Base-by-base conservation (phyloP, 2,888 invertebrate genomes). In the Pogonocherus hispidulus region DNA sequence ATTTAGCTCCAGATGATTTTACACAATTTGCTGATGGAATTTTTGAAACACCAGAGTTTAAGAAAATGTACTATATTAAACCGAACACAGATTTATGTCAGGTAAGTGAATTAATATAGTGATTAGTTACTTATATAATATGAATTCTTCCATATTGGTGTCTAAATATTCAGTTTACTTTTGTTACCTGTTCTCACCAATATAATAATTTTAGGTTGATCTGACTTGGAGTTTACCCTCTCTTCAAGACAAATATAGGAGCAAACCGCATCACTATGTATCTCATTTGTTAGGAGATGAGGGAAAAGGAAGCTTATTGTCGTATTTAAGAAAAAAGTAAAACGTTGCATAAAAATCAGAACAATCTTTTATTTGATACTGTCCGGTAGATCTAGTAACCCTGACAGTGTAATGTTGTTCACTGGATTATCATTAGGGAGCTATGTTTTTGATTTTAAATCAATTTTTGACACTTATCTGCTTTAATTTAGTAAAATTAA, bases 251-350 rank as follows among this genome's bases (percentile, higher is more conserved):
- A 86, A 92, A 69, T 96, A 95, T 82, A 90, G 90, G 83, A 89
- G 88, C 16, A 94, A 94, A 82, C 94, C 95, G 0, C 89, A 93
- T 70, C 90, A 92, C 74, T 94, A 94, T 80, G 85, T 97, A 3
- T 91, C 93, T 0, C 91, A 91, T 84, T 84, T 97, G n/a, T 85
- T 97, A 3, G 95, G 94, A 0, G 93, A 96, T 83, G 96, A 97
- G 84, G 96, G 96, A 0, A 90, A 91, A 78, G 95, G 94, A 64
- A 94, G 94, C 75, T 85, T 96, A n/a, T 89, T 94, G 1, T 91
- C 93, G 0, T 94, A 92, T 81, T 86, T 96, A 19, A 89, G 92
- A 66, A 91, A 91, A 79, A 93, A 91, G 91, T 91, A 82, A 84
- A 41, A 2, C 5, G 1, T 41, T 41, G 32, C 5, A 11, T 32